Evolutionary conservation across 2,797 vertebrate species (phyloP).

Genomic region (Syngnathus acus): DNA sequence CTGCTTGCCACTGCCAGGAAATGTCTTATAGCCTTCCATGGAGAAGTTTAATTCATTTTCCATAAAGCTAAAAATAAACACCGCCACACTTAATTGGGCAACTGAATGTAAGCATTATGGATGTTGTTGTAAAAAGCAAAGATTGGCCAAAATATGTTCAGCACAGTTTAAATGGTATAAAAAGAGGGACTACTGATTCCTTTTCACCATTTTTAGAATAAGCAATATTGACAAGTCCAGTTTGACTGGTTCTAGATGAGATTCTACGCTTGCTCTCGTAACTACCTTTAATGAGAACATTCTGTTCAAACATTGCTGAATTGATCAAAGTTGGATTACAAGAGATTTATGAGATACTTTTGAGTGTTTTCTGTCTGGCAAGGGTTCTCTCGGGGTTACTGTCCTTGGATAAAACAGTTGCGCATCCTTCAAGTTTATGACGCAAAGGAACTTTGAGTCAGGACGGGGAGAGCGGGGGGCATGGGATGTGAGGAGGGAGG

Average conservation of each 20-base stretch:
- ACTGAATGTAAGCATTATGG: constrained; percentile 60
- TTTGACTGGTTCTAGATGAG: not conserved
- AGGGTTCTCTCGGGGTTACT: constrained; percentile 38
- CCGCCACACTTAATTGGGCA: constrained; percentile 66
- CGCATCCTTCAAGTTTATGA: constrained; percentile 57
- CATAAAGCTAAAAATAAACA: constrained; percentile 71
- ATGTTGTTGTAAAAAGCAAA: constrained; percentile 51
- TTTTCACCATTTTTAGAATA: not conserved
- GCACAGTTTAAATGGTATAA: constrained; percentile 8
- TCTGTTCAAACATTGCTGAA: not conserved
- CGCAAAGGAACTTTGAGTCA: constrained; percentile 49
- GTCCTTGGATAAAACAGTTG: constrained; percentile 50
- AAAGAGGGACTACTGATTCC: not conserved
- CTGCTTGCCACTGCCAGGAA: constrained; percentile 56
- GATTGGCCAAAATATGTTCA: constrained; percentile 27
- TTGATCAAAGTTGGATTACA: constrained; percentile 19
- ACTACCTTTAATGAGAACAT: not conserved
- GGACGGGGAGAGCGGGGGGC: constrained; percentile 29
- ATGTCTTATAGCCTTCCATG: constrained; percentile 66
- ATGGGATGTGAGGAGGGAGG: constrained; percentile 42
- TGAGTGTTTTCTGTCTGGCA: constrained; percentile 31
- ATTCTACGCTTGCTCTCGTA: not conserved
- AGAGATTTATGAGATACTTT: constrained; percentile 27
- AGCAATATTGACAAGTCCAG: not conserved
- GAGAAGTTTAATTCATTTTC: constrained; percentile 69